A percentile compares a stretch with the other conserved stretches of the same genome.
Evolutionary conservation across 2,888 invertebrate species (phyloP).

Genomic region (Brachylomia viminalis): DNA sequence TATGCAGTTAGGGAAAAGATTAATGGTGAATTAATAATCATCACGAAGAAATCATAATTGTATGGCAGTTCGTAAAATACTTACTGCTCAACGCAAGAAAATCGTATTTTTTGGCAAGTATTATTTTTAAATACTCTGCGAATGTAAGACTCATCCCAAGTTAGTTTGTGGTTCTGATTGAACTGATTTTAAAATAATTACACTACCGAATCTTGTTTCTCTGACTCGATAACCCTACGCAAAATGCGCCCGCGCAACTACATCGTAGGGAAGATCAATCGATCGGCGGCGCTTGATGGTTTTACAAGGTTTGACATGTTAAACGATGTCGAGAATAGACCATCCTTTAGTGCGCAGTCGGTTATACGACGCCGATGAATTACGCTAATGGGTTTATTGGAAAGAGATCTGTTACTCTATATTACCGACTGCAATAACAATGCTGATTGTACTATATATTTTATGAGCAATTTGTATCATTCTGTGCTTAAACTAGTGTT

Average conservation of each 20-base stretch:
- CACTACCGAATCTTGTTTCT: too few relatives aligned
- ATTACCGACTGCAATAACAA: background rate
- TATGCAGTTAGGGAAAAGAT: too few relatives aligned
- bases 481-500: background rate
- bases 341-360: conserved; percentile 32
- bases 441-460: background rate
- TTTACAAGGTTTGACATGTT: conserved; percentile 66
- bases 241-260: conserved; percentile 33
- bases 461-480: background rate
- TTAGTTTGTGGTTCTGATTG: too few relatives aligned
- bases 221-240: conserved; percentile 45
- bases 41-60: too few relatives aligned
- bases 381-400: conserved; percentile 28
- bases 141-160: too few relatives aligned
- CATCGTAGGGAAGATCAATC: conserved; percentile 50
- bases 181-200: too few relatives aligned
- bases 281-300: conserved; percentile 49
- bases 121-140: too few relatives aligned
- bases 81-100: too few relatives aligned
- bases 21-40: too few relatives aligned
- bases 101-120: too few relatives aligned
- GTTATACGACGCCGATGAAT: conserved; percentile 16
- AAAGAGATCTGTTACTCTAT: background rate
- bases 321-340: conserved; percentile 59
- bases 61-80: too few relatives aligned